Percentiles rank a stretch among this genome's conserved stretches.
Conservation (phyloP, 2,797 vertebrate species). For the Buceros bicornis region DNA sequence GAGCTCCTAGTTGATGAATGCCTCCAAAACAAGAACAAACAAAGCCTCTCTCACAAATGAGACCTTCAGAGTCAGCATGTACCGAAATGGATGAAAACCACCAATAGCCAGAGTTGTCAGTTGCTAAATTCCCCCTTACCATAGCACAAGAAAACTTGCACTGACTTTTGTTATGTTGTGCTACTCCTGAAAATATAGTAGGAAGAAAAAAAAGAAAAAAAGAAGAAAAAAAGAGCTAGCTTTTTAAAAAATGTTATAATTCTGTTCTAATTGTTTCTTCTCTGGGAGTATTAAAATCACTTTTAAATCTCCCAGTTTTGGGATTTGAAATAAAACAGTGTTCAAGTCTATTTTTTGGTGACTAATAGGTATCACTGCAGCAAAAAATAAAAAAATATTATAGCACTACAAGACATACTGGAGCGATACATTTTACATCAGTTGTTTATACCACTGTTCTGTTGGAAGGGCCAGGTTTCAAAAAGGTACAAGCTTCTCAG, state of each 20-base stretch:
- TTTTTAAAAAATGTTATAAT: background rate
- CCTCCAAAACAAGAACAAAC: background rate
- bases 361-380: background rate
- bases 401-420: background rate
- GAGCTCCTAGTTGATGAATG: background rate
- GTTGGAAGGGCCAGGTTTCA: background rate
- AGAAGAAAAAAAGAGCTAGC: fast-evolving
- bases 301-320: background rate
- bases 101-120: background rate
- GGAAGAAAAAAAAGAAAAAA: fast-evolving
- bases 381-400: background rate
- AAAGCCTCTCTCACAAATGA: background rate
- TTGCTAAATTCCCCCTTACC: background rate
- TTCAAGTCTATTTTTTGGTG: background rate
- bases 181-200: background rate
- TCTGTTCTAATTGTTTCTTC: background rate
- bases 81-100: background rate
- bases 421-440: background rate
- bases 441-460: background rate
- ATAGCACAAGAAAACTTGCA: background rate
- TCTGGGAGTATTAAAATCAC: background rate
- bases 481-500: background rate
- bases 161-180: background rate
- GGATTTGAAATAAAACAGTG: background rate
- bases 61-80: background rate